phyloP scores from a whole-genome alignment of 1,140 invertebrate species.

The Drosophila ficusphila region DNA sequence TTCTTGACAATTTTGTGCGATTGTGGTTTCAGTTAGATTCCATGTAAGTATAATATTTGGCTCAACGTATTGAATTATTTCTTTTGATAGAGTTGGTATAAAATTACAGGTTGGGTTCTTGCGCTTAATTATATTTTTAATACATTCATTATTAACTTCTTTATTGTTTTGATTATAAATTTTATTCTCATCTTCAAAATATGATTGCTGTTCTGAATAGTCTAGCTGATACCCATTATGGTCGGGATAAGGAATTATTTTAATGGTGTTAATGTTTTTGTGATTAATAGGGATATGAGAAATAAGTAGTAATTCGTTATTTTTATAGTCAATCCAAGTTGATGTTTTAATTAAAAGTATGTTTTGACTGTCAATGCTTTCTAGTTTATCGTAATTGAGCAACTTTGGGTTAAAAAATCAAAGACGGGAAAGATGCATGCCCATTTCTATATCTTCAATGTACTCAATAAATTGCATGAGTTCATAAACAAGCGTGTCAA shows the following conservation, averaged over 20 bases:
- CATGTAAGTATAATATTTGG: slow-evolving; percentile 3
- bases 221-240: background rate
- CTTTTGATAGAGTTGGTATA: background rate
- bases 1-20: no score
- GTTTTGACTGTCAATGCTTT: background rate
- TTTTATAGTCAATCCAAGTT: no score
- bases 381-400: background rate
- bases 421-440: background rate
- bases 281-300: slow-evolving; percentile 4
- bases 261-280: slow-evolving; percentile 1
- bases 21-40: slow-evolving; percentile 9
- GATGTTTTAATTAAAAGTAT: background rate
- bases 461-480: no score
- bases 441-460: no score
- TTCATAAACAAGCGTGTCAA: no score
- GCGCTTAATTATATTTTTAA: background rate
- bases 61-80: background rate
- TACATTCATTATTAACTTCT: no score
- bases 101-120: background rate
- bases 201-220: no score
- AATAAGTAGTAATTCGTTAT: background rate
- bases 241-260: background rate
- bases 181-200: no score
- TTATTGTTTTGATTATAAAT: no score
- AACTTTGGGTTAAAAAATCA: background rate